phyloP scores from a whole-genome alignment of 2,888 invertebrate species.

The Epinotia bilunana region DNA sequence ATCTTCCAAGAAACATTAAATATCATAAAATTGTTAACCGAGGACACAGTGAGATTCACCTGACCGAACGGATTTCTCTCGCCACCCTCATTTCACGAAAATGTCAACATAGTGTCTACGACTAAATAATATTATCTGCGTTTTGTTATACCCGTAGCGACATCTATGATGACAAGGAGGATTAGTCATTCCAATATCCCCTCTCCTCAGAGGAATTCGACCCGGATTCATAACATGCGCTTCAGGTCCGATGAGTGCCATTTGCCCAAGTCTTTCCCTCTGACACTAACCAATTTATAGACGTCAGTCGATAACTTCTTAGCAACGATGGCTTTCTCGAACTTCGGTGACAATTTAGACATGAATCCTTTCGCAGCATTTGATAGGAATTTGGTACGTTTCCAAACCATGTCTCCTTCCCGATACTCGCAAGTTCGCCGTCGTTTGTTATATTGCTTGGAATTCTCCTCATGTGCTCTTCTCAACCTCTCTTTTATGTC shows the following conservation, averaged over 20 bases:
- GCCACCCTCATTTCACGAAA: neutral
- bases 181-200: neutral
- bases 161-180: neutral
- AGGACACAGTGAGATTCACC: too few species aligned
- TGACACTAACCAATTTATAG: conserved; percentile 24
- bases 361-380: conserved; percentile 36
- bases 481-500: neutral
- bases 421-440: conserved; percentile 3
- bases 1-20: too few species aligned
- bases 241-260: neutral
- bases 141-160: neutral
- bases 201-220: conserved; percentile 7
- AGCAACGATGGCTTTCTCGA: conserved; percentile 3
- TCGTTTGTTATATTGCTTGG: conserved; percentile 11
- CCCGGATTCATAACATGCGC: conserved; percentile 1
- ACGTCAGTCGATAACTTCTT: conserved; percentile 31
- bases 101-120: neutral
- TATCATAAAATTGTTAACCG: too few species aligned
- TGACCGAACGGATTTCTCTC: conserved; percentile 28
- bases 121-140: neutral
- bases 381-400: conserved; percentile 44
- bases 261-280: conserved; percentile 10
- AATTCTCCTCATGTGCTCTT: neutral
- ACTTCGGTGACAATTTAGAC: conserved; percentile 8
- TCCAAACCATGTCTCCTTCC: conserved; percentile 43